Evolutionary conservation across 2,888 invertebrate genomes (phyloP).

Genomic region (Antheraea yamamai): DNA sequence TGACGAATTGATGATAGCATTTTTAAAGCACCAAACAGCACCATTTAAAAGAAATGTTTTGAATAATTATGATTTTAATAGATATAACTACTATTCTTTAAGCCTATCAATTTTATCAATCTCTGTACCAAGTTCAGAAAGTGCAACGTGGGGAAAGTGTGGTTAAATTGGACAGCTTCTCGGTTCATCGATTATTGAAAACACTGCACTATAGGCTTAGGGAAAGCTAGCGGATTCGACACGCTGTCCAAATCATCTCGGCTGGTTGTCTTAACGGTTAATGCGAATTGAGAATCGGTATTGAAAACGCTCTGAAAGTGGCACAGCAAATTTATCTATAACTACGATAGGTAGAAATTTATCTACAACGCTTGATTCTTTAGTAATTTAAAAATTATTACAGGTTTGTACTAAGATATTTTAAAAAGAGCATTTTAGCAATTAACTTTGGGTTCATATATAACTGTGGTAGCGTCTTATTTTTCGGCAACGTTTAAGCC

Average conservation of each 20-base stretch:
- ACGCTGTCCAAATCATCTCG: conserved; percentile 23
- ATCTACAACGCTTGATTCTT: background rate
- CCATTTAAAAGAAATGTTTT: background rate
- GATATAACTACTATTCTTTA: background rate
- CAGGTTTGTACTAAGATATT: background rate
- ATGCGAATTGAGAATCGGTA: background rate
- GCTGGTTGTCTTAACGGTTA: background rate
- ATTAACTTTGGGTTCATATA: background rate
- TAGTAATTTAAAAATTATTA: background rate
- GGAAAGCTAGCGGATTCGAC: conserved; percentile 57
- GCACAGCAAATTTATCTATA: background rate
- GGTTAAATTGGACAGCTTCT: conserved; percentile 50
- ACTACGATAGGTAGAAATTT: background rate
- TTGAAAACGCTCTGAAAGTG: background rate
- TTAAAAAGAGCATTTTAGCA: background rate
- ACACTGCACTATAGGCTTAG: conserved; percentile 37
- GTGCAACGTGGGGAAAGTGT: conserved; percentile 50
- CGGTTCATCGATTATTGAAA: conserved; percentile 51
- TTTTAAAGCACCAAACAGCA: too few species aligned
- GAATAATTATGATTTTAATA: too few species aligned
- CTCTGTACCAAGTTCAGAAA: conserved; percentile 32
- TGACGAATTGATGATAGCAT: too few species aligned
- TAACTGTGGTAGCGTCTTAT: background rate
- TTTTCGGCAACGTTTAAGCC: background rate
- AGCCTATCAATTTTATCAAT: background rate